Base-by-base conservation (phyloP, 2,113 vertebrate species). In the Rhineura floridana region DNA sequence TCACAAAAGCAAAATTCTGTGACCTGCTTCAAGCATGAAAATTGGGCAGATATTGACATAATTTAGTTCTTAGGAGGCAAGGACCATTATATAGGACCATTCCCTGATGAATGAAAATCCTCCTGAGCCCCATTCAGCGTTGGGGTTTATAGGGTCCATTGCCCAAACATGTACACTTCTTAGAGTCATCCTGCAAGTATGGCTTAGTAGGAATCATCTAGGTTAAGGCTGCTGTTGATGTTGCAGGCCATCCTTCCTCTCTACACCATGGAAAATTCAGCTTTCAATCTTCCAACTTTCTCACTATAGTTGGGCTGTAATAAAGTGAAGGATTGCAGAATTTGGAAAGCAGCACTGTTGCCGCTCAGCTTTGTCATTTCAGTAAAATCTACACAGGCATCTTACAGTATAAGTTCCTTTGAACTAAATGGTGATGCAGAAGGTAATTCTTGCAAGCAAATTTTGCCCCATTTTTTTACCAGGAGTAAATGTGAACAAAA, bases 241-340 rank as follows among this genome's bases (percentile, higher is more conserved):
- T 4, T 11, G 15, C 13, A 39, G 19, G 13, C 36, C 7, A 28
- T 62, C 5, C 36, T 63, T 30, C 19, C 55, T 63, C 9, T 82
- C 15, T 63, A 52, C 55, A 0, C 0, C 1, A 36, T 39, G n/a
- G 63, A 42, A 7, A 25, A 75, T 15, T n/a, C 13, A 42, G 44
- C 76, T 65, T 1, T 0, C 6, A 63, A 59, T 44, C 0, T 0
- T n/a, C 50, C 12, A 44, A 77, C n/a, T 30, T 63, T 23, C 75
- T 28, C 1, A 0, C 0, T 0, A 3, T 39, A 62, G 36, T 85
- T 55, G 30, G 21, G 23, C 30, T 81, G 30, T 39, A 89, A 19
- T 33, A 30, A 36, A 28, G n/a, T 17, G 25, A 63, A 63, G 52
- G 21, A 42, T 28, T 12, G 28, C 10, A 81, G n/a, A 12, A 19